Percentiles rank a stretch among this genome's conserved stretches.
Evolutionary conservation across 2,113 vertebrate species (phyloP).

Genomic region (Bubalus kerabau): DNA sequence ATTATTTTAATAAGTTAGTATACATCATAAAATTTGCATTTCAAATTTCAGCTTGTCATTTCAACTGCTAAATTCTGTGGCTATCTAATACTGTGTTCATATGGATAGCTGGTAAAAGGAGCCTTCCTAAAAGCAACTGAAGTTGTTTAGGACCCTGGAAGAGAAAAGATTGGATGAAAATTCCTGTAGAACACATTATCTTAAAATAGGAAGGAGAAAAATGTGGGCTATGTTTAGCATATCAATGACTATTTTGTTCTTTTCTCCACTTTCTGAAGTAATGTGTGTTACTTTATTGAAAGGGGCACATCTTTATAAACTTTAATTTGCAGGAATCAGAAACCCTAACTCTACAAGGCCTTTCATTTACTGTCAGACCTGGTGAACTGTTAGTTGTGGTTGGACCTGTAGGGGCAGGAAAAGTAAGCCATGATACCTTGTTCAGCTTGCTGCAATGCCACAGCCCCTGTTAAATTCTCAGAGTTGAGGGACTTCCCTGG

Average conservation of each 20-base stretch:
- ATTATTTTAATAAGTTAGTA: background rate
- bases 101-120: background rate
- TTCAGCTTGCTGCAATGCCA: background rate
- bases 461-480: background rate
- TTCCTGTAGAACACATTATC: background rate
- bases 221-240: background rate
- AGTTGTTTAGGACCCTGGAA: background rate
- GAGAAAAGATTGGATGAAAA: background rate
- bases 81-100: background rate
- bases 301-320: accelerated
- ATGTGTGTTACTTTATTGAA: background rate
- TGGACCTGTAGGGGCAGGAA: no score
- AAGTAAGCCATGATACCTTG: background rate
- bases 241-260: background rate
- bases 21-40: background rate
- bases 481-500: background rate
- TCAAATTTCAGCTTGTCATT: background rate
- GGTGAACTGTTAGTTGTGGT: no score
- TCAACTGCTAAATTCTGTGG: no score
- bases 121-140: background rate
- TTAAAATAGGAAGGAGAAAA: background rate
- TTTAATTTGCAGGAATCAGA: accelerated
- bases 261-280: background rate
- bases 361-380: no score
- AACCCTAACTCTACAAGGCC: no score